Conservation (phyloP, 2,888 invertebrate genomes). For the Chorisops tibialis region DNA sequence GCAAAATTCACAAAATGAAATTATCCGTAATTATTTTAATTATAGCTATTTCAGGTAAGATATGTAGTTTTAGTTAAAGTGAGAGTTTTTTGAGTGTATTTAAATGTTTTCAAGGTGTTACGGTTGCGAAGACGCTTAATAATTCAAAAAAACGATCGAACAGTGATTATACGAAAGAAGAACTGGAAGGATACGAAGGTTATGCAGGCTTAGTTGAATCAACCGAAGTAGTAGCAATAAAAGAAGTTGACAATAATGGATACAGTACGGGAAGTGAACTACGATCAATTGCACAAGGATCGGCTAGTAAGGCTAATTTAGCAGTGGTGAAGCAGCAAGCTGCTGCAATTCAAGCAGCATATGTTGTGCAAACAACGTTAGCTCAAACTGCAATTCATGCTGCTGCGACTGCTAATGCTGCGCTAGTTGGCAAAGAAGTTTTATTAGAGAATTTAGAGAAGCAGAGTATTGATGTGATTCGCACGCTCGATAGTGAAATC, state of each 20-base stretch:
- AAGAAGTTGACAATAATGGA: constrained; percentile 39
- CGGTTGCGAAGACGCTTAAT: no score
- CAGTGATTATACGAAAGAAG: constrained; percentile 3
- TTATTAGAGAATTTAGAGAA: constrained; percentile 63
- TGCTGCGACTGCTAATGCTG: constrained; percentile 61
- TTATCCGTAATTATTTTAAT: no score
- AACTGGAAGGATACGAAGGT: constrained; percentile 12
- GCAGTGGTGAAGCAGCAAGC: constrained; percentile 65
- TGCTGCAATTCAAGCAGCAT: constrained; percentile 63
- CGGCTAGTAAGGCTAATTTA: constrained; percentile 68
- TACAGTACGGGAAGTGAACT: constrained; percentile 64
- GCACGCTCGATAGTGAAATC: constrained; percentile 64
- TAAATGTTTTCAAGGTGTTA: no score
- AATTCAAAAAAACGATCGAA: not conserved
- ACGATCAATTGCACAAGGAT: constrained; percentile 63
- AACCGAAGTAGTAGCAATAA: not conserved
- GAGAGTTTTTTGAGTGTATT: no score
- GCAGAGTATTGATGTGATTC: constrained; percentile 65
- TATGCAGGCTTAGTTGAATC: not conserved
- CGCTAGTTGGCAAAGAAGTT: constrained; percentile 60
- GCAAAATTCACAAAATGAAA: no score
- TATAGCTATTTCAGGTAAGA: no score
- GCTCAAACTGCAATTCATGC: constrained; percentile 69
- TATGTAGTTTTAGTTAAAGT: no score
- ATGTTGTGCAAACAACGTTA: constrained; percentile 66